Evolutionary conservation across 2,888 invertebrate species (phyloP).

Genomic region (Anticlea derivata): DNA sequence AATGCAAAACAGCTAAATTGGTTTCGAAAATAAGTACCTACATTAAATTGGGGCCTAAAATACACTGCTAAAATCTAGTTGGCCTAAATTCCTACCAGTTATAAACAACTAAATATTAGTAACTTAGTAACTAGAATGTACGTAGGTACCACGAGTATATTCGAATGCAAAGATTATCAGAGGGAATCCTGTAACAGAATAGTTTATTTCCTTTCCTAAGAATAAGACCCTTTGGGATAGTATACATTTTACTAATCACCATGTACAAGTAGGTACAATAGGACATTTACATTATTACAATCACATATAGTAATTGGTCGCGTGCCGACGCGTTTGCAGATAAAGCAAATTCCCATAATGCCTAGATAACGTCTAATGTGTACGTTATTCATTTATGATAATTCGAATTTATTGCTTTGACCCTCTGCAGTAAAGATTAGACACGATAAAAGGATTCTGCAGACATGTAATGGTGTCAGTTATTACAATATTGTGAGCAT

Average conservation of each 20-base stretch:
- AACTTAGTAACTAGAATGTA: conserved; percentile 15
- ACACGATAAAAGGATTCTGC: conserved; percentile 5
- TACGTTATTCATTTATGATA: conserved; percentile 29
- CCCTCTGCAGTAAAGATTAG: conserved; percentile 22
- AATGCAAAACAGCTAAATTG: conserved; percentile 25
- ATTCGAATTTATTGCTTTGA: conserved; percentile 35
- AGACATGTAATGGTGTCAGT: conserved; percentile 12
- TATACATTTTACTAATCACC: too few relatives aligned
- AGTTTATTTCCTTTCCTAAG: too few relatives aligned
- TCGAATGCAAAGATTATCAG: conserved; percentile 19
- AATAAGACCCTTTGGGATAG: too few relatives aligned
- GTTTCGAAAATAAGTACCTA: conserved; percentile 25
- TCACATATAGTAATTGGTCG: conserved; percentile 18
- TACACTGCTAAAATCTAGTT: conserved; percentile 24
- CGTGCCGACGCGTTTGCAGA: conserved; percentile 19
- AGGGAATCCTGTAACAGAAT: conserved; percentile 13
- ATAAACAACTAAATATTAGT: conserved; percentile 22
- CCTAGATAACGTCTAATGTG: conserved; percentile 29
- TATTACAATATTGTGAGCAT: neutral
- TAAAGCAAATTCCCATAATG: conserved; percentile 23
- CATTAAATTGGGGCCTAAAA: conserved; percentile 29
- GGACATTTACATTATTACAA: conserved; percentile 7
- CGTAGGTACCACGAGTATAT: conserved; percentile 17
- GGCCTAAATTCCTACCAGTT: conserved; percentile 33
- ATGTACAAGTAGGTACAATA: neutral